These are phyloP conservation scores for Coleophora deauratella DNA, from an alignment of 2,888 invertebrate species.

Conservation along the genomic window DNA sequence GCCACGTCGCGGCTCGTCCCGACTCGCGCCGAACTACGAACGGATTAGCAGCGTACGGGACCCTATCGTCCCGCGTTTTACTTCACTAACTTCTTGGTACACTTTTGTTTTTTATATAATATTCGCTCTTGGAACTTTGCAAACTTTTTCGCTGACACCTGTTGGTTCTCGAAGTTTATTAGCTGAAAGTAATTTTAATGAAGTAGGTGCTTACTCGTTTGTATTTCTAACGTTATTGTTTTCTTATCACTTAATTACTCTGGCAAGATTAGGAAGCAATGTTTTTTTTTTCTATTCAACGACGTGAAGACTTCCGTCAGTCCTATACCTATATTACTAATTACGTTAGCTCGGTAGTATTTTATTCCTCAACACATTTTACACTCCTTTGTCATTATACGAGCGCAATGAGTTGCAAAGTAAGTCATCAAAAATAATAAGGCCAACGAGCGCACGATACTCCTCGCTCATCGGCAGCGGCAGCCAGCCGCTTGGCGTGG, in stretches of 20 bases:
- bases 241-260: slow-evolving; percentile 10
- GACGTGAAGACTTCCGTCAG: not conserved
- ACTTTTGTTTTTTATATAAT: slow-evolving; percentile 20
- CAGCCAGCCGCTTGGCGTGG: slow-evolving; percentile 21
- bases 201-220: not conserved
- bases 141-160: slow-evolving; percentile 16
- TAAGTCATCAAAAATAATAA: slow-evolving; percentile 11
- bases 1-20: slow-evolving; percentile 18
- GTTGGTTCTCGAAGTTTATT: slow-evolving; percentile 13
- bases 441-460: slow-evolving; percentile 21
- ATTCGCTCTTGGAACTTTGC: slow-evolving; percentile 19
- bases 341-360: not conserved
- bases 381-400: not conserved
- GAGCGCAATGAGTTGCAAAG: not conserved
- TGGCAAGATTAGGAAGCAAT: slow-evolving; percentile 3
- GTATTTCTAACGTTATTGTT: slow-evolving; percentile 3
- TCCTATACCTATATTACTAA: not conserved
- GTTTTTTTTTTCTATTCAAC: not conserved
- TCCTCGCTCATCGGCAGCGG: slow-evolving; percentile 13
- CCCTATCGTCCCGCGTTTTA: slow-evolving; percentile 22
- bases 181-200: not conserved
- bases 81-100: slow-evolving; percentile 26
- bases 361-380: not conserved
- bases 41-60: slow-evolving; percentile 26
- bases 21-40: slow-evolving; percentile 8